phyloP scores from a whole-genome alignment of 53 echinoderm and acorn worm species.

The Zoroaster sp. region DNA sequence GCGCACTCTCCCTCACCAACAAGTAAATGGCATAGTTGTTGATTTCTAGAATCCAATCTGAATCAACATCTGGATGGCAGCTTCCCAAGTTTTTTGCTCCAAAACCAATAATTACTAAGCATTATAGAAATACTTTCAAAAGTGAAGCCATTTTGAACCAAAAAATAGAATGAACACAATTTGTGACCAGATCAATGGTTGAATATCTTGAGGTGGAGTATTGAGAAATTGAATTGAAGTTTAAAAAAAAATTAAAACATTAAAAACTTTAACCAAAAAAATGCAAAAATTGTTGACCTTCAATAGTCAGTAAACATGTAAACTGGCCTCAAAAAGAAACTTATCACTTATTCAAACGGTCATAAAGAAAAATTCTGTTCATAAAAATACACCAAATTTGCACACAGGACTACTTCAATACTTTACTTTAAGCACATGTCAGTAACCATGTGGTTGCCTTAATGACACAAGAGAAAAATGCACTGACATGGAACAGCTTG shows the following conservation, averaged over 20 bases:
- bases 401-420: too few species aligned
- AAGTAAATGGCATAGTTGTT: slow-evolving; percentile 37
- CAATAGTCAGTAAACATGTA: too few species aligned
- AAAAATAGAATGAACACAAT: background rate
- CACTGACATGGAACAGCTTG: too few species aligned
- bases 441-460: too few species aligned
- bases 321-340: too few species aligned
- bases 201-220: background rate
- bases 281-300: too few species aligned
- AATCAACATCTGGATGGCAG: slow-evolving; percentile 19
- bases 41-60: background rate
- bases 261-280: too few species aligned
- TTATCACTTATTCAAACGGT: too few species aligned
- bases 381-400: too few species aligned
- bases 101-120: background rate
- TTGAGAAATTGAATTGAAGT: background rate
- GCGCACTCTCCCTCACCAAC: background rate
- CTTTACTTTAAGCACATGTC: too few species aligned
- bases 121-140: background rate
- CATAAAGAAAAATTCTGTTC: too few species aligned
- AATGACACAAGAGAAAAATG: too few species aligned
- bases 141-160: background rate
- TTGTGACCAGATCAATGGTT: background rate
- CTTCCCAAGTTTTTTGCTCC: background rate
- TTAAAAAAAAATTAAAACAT: background rate